A percentile compares a stretch with the other conserved stretches of the same genome.
phyloP scores from a whole-genome alignment of 2,113 vertebrate genomes.

The Zapornia atra region DNA sequence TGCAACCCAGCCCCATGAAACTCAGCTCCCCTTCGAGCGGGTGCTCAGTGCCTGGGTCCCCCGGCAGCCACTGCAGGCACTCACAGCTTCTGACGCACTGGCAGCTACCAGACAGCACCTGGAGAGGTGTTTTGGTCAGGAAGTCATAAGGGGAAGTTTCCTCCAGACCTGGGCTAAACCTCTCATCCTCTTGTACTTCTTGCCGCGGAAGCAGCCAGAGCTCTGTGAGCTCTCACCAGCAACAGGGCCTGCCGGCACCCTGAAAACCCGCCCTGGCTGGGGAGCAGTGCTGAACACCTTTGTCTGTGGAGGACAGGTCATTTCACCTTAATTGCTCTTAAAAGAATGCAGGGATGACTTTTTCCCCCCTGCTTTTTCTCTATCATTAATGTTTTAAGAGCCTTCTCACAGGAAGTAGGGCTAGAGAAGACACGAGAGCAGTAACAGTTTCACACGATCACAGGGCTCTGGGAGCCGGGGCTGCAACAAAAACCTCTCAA shows the following conservation, averaged over 20 bases:
- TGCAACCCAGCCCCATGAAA: neutral
- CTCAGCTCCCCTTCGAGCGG: accelerated
- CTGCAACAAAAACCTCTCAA: neutral
- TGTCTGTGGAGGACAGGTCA: neutral
- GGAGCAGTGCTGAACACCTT: neutral
- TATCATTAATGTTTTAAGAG: neutral
- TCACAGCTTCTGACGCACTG: neutral
- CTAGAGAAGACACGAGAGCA: neutral
- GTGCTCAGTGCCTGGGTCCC: neutral
- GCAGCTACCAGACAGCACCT: neutral
- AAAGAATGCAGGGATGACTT: neutral
- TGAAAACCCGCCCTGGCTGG: neutral
- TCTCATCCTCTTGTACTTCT: neutral
- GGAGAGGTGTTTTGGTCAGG: neutral
- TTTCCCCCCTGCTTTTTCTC: neutral
- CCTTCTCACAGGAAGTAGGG: neutral
- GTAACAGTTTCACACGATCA: neutral
- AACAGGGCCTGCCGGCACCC: neutral
- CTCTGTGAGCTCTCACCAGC: accelerated
- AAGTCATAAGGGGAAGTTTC: neutral
- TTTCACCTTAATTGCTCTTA: neutral
- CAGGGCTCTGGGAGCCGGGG: accelerated
- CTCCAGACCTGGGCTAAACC: neutral
- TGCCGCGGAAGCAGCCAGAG: neutral
- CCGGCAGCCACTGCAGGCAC: accelerated